Evolutionary conservation across 2,888 invertebrate species (phyloP).

Genomic region (Formica aserva): DNA sequence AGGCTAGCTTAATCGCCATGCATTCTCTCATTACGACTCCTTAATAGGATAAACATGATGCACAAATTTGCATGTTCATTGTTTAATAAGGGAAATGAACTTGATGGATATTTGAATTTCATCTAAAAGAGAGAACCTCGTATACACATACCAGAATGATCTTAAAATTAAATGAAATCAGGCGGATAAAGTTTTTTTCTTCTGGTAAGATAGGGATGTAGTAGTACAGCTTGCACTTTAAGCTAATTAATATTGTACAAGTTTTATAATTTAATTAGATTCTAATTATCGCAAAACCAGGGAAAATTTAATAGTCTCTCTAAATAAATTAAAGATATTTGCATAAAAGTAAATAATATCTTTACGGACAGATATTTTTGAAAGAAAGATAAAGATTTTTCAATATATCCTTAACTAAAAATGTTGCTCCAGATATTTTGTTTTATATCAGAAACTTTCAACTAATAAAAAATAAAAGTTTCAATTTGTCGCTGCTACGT

Average conservation of each 20-base stretch:
- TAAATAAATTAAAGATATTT: neutral
- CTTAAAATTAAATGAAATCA: neutral
- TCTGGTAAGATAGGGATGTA: neutral
- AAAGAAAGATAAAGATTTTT: neutral
- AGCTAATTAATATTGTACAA: neutral
- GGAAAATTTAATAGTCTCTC: neutral
- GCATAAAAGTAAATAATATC: neutral
- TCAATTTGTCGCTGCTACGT: neutral
- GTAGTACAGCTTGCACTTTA: neutral
- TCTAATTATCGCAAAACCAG: neutral
- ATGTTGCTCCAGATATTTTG: neutral
- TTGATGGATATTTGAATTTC: too few species aligned
- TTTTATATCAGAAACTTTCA: neutral
- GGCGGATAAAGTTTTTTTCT: neutral
- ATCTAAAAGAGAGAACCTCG: too few species aligned
- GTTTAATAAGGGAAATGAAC: neutral
- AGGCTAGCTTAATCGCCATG: conserved; percentile 35
- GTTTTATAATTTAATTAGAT: neutral
- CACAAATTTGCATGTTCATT: neutral
- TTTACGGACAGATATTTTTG: neutral
- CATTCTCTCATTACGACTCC: conserved; percentile 41
- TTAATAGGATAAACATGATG: conserved; percentile 16
- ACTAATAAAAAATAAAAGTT: neutral
- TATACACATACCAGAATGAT: too few species aligned
- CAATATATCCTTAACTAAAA: neutral